Evolutionary conservation across 1,140 invertebrate genomes (phyloP), one percentile per base, ranked within the genome.

Genomic region (Wiebesia pumilae): DNA sequence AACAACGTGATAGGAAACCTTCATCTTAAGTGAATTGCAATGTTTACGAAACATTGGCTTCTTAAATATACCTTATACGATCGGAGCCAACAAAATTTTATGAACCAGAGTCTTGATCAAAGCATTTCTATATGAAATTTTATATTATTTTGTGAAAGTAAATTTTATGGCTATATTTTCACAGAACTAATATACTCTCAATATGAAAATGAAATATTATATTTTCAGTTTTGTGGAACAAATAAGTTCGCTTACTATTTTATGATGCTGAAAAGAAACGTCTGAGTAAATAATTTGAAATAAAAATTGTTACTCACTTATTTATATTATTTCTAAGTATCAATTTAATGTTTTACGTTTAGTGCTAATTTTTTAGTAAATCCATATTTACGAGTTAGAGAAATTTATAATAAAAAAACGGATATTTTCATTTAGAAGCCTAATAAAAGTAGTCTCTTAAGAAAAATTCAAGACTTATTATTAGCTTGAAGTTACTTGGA

Each of bases 61-160:
- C 71, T 43, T 38, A 21, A 35, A 43, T n/a, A 40, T 75, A 43
- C 71, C 38, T 75, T 43, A 71, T 35, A 71, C 19, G 69, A 71
- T n/a, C 14, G 6, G 30, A 69, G 38, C n/a, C 38, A 19, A 75
- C n/a, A 43, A 75, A 43, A 43, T 40, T 75, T 75, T 75, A 75
- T n/a, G 38, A 75, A 75, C 38, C 40, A 40, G 69, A 73, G 71
- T 43, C 71, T 75, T 43, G 40, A 75, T 75, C n/a, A n/a, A 75
- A 75, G 38, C 71, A n/a, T 43, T 75, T 75, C 38, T 75, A 43
- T 75, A 38, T 43, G 71, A 38, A 43, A 75, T 75, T 75, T 75
- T 75, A 43, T 75, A 43, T 75, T 75, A 43, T 75, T 75, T 75
- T 43, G 71, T 43, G 71, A 75, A 75, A 75, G 71, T 43, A n/a